Conservation (phyloP, 2,113 vertebrate species). For the Gulo gulo region DNA sequence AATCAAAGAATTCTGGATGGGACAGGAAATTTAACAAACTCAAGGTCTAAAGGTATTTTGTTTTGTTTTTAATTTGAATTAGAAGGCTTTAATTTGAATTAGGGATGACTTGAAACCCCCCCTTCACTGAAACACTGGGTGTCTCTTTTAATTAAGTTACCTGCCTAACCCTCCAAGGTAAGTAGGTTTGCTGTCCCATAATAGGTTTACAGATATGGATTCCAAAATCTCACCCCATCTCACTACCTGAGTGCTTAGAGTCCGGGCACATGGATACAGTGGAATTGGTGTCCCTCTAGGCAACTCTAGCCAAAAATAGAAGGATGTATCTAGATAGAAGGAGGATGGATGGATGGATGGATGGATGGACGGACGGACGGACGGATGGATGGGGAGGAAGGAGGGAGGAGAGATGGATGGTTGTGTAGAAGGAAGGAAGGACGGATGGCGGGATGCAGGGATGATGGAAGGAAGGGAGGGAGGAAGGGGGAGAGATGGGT, state of each 20-base stretch:
- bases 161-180: background rate
- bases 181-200: no score
- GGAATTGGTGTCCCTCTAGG: background rate
- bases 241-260: background rate
- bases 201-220: background rate
- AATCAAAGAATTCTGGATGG: background rate
- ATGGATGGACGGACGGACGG: no score
- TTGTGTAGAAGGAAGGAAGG: background rate
- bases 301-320: background rate
- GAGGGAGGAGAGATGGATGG: background rate
- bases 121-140: background rate
- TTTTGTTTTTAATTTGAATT: background rate
- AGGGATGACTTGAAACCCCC: background rate
- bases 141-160: background rate
- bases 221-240: background rate
- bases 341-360: fast-evolving
- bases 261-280: background rate
- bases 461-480: fast-evolving
- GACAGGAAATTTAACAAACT: background rate
- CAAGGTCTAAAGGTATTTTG: background rate
- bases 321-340: background rate
- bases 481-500: background rate
- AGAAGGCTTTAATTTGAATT: background rate
- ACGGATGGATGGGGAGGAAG: fast-evolving
- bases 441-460: background rate